Evolutionary conservation across 2,113 vertebrate species (phyloP), one percentile per base, ranked within the genome.

Genomic region (Mixornis gularis): DNA sequence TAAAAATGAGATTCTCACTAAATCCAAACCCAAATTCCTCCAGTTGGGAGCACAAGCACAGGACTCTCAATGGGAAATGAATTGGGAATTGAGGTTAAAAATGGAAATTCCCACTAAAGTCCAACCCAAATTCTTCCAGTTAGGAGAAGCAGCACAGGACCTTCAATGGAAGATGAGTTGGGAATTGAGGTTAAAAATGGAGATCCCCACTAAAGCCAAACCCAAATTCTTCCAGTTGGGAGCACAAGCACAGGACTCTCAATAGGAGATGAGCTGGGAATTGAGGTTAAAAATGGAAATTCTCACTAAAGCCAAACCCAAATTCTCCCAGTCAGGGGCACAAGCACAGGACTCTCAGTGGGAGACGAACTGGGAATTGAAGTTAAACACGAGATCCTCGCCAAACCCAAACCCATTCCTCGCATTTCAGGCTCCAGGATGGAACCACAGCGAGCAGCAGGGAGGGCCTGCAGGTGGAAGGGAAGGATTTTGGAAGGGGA

Each of bases 401-500:
- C 38, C 5, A 43, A 15, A 30, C 13, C 60, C 60, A 22, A 43
- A 22, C 40, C 40, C 40, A 22, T 0, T 3, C 8, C 18, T 9
- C 13, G 49, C 36, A 11, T 14, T 60, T 30, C 22, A 36, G 8
- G 12, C 55, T 41, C 9, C 9, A 30, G 51, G 24, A 30, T 1
- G 26, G 46, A 72, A 12, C 27, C 4, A 1, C 60, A 10, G 2
- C 24, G 9, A 32, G 2, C 27, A 19, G 3, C 0, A 36, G 56
- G 11, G 7, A 55, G 13, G 51, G 10, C 0, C 3, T 12, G 7
- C 10, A 30, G 43, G 18, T 11, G 43, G 29, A 4, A 49, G 0
- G 34, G 32, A 30, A 1, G 18, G 3, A 5, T 8, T 15, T 10
- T 2, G 34, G 72, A 1, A 17, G 38, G 27, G 32, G 16, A 30